Evolutionary conservation across 2,113 vertebrate genomes (phyloP), one percentile per base, ranked within the genome.

Genomic region (Arothron firmamentum): DNA sequence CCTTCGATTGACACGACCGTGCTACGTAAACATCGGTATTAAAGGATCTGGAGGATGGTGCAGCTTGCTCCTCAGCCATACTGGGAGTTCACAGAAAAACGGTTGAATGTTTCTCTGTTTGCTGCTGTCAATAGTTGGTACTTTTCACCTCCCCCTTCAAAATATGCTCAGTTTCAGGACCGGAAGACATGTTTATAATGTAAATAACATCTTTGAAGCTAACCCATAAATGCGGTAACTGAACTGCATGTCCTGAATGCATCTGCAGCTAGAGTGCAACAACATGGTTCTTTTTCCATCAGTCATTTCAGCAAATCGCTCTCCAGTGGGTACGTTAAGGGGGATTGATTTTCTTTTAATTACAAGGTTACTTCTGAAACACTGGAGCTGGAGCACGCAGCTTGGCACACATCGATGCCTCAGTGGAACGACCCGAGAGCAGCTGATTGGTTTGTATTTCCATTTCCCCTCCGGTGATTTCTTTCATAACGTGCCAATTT

Each of bases 281-380:
- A 51, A 70, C 54, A 21, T 28, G 20, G 57, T 67, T 78, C 49
- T 54, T 66, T 72, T 77, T 74, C 69, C 70, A 81, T 67, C 53
- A 66, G 51, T 85, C 65, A 58, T 70, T 69, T 59, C 20, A 67
- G 73, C 58, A 47, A 85, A 85, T 84, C 2, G 54, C 69, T 65
- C 81, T 67, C 74, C 25, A 21, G 74, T 79, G 79, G 42, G 50
- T 20, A 42, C 66, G 78, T 52, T 57, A 47, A 17, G 19, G 11
- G 41, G 64, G 67, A 87, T 87, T 85, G 84, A 84, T 87, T 86
- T 79, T 74, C 61, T 70, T 88, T 85, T 85, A 89, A 88, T 88
- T 84, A 74, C 31, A 58, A 58, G 58, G 64, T 67, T 75, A 65
- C 47, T 51, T 13, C 54, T 57, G 31, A 46, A 67, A 74, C 70